A percentile compares a stretch with the other conserved stretches of the same genome.
Evolutionary conservation across 2,113 vertebrate genomes (phyloP).

Genomic region (Phalacrocorax brasilianus): DNA sequence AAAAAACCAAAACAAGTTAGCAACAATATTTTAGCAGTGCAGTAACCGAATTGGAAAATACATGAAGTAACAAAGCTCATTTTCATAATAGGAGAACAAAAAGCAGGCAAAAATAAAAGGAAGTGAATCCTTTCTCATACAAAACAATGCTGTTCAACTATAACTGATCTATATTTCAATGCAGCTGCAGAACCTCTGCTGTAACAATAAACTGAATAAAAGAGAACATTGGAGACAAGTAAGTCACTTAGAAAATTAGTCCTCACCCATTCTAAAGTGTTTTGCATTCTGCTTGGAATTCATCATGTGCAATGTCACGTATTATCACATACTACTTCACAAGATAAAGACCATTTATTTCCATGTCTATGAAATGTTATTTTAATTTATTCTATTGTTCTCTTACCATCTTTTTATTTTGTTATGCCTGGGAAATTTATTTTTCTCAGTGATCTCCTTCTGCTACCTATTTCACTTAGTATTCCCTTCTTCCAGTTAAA

Average conservation of each 20-base stretch:
- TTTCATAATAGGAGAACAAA: not conserved
- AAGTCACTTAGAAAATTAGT: conserved; percentile 46
- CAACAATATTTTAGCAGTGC: not conserved
- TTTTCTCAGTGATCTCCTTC: not conserved
- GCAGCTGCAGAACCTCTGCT: not conserved
- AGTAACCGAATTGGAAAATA: not conserved
- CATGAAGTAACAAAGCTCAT: not conserved
- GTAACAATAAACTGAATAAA: not conserved
- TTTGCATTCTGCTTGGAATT: conserved; percentile 8
- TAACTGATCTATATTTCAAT: not conserved
- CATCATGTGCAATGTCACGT: not conserved
- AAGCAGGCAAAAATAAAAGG: not conserved
- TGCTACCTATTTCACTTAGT: not conserved
- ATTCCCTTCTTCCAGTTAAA: not conserved
- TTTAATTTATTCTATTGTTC: conserved; percentile 37
- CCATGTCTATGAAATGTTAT: not conserved
- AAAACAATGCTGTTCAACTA: not conserved
- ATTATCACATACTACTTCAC: not conserved
- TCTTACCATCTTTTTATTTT: not conserved
- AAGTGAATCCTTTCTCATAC: not conserved
- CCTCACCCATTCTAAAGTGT: not conserved
- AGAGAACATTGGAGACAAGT: not conserved
- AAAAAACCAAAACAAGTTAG: not conserved
- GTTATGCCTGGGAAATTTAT: not conserved
- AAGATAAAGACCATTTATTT: not conserved